phyloP scores from a whole-genome alignment of 2,113 vertebrate genomes.

The Calypte anna region DNA sequence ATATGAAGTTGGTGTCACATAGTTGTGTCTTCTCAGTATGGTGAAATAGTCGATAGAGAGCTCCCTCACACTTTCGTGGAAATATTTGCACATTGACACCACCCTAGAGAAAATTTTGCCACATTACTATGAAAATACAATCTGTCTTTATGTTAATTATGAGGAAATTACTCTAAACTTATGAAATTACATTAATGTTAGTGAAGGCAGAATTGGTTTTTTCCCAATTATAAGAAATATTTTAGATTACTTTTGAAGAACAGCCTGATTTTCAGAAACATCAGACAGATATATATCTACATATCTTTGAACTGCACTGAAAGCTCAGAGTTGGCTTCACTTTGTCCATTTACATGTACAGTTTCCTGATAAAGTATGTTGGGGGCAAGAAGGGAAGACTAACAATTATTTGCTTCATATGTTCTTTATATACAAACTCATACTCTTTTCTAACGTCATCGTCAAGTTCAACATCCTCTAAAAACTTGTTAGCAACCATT shows the following conservation, averaged over 20 bases:
- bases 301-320: neutral
- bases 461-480: conserved; percentile 89
- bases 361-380: neutral
- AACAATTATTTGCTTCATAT: neutral
- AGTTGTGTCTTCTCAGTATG: conserved; percentile 86
- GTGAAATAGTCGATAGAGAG: conserved; percentile 83
- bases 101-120: conserved; percentile 76
- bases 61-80: conserved; percentile 85
- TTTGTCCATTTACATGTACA: neutral
- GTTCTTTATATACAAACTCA: conserved; percentile 28
- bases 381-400: rapidly evolving
- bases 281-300: neutral
- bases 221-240: neutral
- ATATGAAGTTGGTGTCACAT: conserved; percentile 93
- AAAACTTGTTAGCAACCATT: conserved; percentile 92
- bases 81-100: conserved; percentile 90
- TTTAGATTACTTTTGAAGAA: neutral
- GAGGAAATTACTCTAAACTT: neutral
- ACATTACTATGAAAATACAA: neutral
- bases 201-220: neutral
- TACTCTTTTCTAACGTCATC: conserved; percentile 82
- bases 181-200: neutral
- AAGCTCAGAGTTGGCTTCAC: neutral
- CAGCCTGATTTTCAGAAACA: neutral
- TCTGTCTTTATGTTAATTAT: neutral